Evolutionary conservation across 2,888 invertebrate species (phyloP).

Genomic region (Apomyelois bistriatella): DNA sequence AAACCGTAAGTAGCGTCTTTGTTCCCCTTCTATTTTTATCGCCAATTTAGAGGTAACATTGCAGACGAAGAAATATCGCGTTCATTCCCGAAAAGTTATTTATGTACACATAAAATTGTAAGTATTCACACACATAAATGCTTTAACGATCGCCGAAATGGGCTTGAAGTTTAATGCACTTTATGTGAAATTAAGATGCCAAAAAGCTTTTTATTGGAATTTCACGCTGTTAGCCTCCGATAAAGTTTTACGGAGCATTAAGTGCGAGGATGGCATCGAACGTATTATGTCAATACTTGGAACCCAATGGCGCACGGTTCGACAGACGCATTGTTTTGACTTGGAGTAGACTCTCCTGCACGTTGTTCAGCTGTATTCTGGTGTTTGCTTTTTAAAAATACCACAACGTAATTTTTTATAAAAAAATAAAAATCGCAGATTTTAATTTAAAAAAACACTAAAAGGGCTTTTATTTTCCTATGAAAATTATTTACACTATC

Average conservation of each 20-base stretch:
- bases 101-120: constrained; percentile 8
- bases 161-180: constrained; percentile 10
- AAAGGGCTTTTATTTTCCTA: no score
- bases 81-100: constrained; percentile 12
- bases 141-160: constrained; percentile 8
- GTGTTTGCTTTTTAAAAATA: no score
- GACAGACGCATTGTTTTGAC: constrained; percentile 12
- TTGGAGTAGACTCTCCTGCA: constrained; percentile 2
- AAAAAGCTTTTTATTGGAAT: constrained; percentile 13
- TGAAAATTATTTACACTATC: no score
- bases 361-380: not conserved
- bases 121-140: constrained; percentile 11
- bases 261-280: constrained; percentile 10
- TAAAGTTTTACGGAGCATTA: constrained; percentile 14
- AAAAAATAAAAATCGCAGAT: no score
- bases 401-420: no score
- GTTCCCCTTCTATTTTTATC: constrained; percentile 16
- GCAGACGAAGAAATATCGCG: constrained; percentile 7
- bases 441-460: no score
- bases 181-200: constrained; percentile 10
- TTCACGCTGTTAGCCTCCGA: constrained; percentile 13
- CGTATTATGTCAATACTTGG: constrained; percentile 12
- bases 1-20: constrained; percentile 33
- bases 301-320: constrained; percentile 4
- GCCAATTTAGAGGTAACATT: constrained; percentile 11